Evolutionary conservation across 1,140 invertebrate species (phyloP), one percentile per base, ranked within the genome.

Genomic region (Goniozus legneri): DNA sequence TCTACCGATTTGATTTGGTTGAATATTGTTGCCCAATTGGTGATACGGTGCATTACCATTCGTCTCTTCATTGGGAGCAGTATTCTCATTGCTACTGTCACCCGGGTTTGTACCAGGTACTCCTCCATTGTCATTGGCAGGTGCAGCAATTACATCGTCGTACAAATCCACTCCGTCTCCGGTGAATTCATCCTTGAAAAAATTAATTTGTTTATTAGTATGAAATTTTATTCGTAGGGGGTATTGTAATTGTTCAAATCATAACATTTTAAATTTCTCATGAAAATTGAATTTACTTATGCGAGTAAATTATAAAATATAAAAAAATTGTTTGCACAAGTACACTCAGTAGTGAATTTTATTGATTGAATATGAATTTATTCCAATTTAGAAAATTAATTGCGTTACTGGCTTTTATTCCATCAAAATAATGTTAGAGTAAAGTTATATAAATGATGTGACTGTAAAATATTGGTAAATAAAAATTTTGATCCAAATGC

Each of bases 111-210:
- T 57, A 8, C 61, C 62, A 3, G 70, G 63, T 2, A 66, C 66
- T 18, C 71, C 69, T 3, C 70, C 68, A 57, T 75, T 75, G 21
- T 69, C 70, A 45, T 71, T 69, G 18, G 84, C 77, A 24, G 88
- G 84, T 6, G 90, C 85, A 30, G 92, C 87, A 58, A 95, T 90
- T 27, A 97, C 93, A 80, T 97, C 93, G 76, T 97, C 92, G 71
- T 97, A 97, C n/a, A 97, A 80, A 80, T 97, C 93, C 30, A 92
- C 89, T 57, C 88, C 89, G 60, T 92, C 90, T 36, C 83, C 86
- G 51, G 82, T 84, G 73, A 91, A 91, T 61, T 92, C 89, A 67
- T 91, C 88, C 86, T 91, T 71, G 52, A 76, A 73, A 40, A 62
- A 19, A 32, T 7, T 8, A 16, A 32, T 33, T 6, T 1, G 24